These are phyloP conservation scores for Glaucopsyche alexis DNA, from an alignment of 2,888 invertebrate species.

Conservation along the genomic window DNA sequence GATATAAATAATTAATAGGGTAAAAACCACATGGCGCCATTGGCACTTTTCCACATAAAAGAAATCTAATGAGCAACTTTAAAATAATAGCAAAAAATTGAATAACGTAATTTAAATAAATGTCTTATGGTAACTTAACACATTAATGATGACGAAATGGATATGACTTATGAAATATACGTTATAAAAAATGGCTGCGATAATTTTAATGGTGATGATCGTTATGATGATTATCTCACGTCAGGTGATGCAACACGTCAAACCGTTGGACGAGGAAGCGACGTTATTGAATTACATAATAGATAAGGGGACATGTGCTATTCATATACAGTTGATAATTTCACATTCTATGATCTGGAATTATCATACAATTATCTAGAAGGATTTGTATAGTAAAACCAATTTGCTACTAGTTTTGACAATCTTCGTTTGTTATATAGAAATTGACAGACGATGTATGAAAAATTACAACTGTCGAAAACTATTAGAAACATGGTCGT, in stretches of 20 bases:
- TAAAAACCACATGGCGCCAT: too few species aligned
- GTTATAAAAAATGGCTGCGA: constrained; percentile 3
- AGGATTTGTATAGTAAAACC: not conserved
- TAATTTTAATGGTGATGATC: not conserved
- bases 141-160: not conserved
- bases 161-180: not conserved
- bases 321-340: not conserved
- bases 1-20: too few species aligned
- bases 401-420: too few species aligned
- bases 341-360: not conserved
- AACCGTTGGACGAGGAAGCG: not conserved
- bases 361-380: not conserved
- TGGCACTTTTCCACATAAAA: too few species aligned
- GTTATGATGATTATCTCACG: not conserved
- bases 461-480: too few species aligned
- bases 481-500: not conserved
- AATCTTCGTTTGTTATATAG: too few species aligned
- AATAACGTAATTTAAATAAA: too few species aligned
- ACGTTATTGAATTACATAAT: constrained; percentile 9
- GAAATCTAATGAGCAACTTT: too few species aligned
- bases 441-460: too few species aligned
- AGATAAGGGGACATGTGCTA: not conserved
- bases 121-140: too few species aligned
- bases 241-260: constrained; percentile 7
- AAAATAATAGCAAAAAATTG: too few species aligned